Evolutionary conservation across 2,113 vertebrate genomes (phyloP), one percentile per base, ranked within the genome.

Genomic region (Cyprinus carpio): DNA sequence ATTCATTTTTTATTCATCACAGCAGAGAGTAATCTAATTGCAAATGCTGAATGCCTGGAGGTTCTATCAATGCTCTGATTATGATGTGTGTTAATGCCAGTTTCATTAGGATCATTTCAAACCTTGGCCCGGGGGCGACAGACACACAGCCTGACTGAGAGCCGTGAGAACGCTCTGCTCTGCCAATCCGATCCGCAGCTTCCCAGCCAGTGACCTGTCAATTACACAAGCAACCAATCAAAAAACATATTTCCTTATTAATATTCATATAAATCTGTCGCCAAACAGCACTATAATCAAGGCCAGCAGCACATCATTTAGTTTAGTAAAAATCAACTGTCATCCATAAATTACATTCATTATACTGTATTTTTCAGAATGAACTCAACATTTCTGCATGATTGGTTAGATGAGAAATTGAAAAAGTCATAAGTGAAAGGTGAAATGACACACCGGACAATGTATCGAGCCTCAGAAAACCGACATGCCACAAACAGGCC

Each of bases 401-500:
- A n/a, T 25, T 75, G 43, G 40, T 49, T 43, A 75, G 13, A n/a
- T 49, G 43, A 27, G 4, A 49, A 49, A 27, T 37, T 49, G 65
- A 6, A 46, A 46, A 31, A 43, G 23, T 16, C 7, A 18, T n/a
- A 58, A 51, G n/a, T 40, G 1, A 80, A 71, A 16, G 16, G 71
- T 1, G 23, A 37, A 75, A 40, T 49, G 25, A 83, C 91, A 90
- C 91, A 98, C 96, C 97, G 94, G 89, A 96, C 94, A 2, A 98
- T 96, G 89, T 94, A 98, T 56, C 96, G 94, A 40, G 97, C 96
- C 89, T 98, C 97, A 0, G 96, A 96, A 84, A 96, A 95, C 75
- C 96, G 96, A 86, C 97, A 98, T 0, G 97, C 96, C 18, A 97
- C 97, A 90, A 98, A 97, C 84, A 98, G 93, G 54, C 95, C 93